A percentile compares a stretch with the other conserved stretches of the same genome.
Evolutionary conservation across 1,140 invertebrate species (phyloP).

Genomic region (Bilobella aurantiaca): DNA sequence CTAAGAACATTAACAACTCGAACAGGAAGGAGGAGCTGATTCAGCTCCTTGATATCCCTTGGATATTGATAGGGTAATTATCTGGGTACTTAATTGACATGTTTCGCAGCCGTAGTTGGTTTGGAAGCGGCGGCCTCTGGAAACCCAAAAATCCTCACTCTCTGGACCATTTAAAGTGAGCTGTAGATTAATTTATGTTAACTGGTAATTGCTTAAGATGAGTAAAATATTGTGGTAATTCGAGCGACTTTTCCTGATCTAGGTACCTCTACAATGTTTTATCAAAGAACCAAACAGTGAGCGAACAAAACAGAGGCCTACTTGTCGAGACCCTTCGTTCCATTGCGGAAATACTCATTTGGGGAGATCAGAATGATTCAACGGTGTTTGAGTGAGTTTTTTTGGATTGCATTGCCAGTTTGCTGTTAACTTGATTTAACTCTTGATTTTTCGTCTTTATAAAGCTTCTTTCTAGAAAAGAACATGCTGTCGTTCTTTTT

Average conservation of each 20-base stretch:
- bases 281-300: constrained; percentile 92
- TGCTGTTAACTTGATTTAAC: too few relatives aligned
- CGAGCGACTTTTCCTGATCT: too few relatives aligned
- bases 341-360: constrained; percentile 98
- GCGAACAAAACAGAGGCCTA: constrained; percentile 83
- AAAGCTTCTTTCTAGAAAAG: constrained; percentile 95
- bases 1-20: too few relatives aligned
- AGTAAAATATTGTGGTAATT: too few relatives aligned
- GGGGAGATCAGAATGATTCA: constrained; percentile 99
- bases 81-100: too few relatives aligned
- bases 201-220: too few relatives aligned
- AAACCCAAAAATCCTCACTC: constrained; percentile 94
- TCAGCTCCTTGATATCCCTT: too few relatives aligned
- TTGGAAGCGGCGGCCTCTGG: constrained; percentile 65
- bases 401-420: constrained; percentile 2
- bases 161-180: constrained; percentile 85
- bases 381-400: constrained; percentile 93
- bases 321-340: constrained; percentile 94
- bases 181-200: too few relatives aligned
- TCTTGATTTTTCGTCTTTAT: constrained; percentile 40
- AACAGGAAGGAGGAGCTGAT: too few relatives aligned
- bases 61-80: too few relatives aligned
- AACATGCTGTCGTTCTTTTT: constrained; percentile 98
- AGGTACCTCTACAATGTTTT: constrained; percentile 89
- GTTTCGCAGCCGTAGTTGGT: constrained; percentile 79